Evolutionary conservation across 2,888 invertebrate genomes (phyloP), one percentile per base, ranked within the genome.

Genomic region (Ophion ellenae): DNA sequence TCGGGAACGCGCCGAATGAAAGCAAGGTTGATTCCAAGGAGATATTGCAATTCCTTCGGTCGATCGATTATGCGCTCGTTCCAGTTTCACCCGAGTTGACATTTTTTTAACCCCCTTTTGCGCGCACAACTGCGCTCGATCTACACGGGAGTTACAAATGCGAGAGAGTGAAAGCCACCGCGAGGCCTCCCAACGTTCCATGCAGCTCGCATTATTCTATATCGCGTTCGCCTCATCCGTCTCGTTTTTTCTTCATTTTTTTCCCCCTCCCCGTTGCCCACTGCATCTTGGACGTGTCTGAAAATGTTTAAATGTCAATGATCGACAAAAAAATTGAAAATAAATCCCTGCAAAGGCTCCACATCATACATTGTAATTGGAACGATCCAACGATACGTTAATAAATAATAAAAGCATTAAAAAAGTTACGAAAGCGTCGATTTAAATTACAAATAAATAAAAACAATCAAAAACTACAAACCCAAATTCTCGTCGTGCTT

Each of bases 11-110:
- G 91, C 90, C 75, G 90, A 90, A 91, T 92, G 92, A 92, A 92
- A 92, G 93, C 92, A 92, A 93, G 93, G 92, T 92, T 92, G 91
- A 92, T 91, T 89, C 87, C 91, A 92, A 92, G 91, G 91, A 92
- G 91, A 92, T 86, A 86, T 92, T 89, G 91, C 89, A 91, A 91
- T 91, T 90, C 90, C 79, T 85, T 79, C 83, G 66, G 83, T 80
- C 89, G 89, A 90, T 90, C 89, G 90, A 90, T 92, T 90, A 90
- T 90, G 90, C 90, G 87, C 89, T 89, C 86, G 88, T 87, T 88
- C 88, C 86, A 87, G 84, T 88, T 89, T 88, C 86, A 87, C 86
- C 85, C 88, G 79, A 83, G 80, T 82, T 86, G 86, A 86, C 86
- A 86, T 83, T 86, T 86, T 82, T 83, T 79, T 77, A 84, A 84